Percentiles rank a stretch among this genome's conserved stretches.
Evolutionary conservation across 2,113 vertebrate genomes (phyloP).

Genomic region (Blennius ocellaris): DNA sequence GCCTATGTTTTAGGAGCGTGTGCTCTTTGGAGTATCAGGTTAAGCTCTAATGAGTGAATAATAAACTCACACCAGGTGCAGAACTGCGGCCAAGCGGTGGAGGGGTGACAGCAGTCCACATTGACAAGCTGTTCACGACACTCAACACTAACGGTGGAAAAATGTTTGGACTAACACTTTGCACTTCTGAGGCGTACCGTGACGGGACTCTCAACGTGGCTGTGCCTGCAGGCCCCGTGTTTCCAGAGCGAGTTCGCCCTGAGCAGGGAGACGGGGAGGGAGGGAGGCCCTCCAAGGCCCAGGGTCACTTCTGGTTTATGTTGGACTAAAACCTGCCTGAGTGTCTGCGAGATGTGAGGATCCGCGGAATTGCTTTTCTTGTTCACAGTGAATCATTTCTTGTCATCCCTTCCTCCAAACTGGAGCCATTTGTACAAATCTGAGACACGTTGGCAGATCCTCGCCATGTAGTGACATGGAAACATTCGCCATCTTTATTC

Average conservation of each 20-base stretch:
- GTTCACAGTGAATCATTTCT: constrained; percentile 46
- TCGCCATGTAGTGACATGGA: constrained; percentile 20
- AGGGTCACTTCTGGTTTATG: constrained; percentile 75
- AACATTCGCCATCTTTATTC: constrained; percentile 13
- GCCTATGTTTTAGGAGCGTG: constrained; percentile 13
- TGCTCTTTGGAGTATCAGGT: constrained; percentile 41
- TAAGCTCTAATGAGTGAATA: constrained; percentile 64
- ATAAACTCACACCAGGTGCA: constrained; percentile 58
- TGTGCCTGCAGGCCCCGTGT: constrained; percentile 50
- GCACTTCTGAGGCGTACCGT: constrained; percentile 39
- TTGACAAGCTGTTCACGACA: constrained; percentile 37
- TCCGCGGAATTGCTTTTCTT: constrained; percentile 42
- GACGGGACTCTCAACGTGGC: constrained; percentile 39
- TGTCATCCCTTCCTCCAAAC: constrained; percentile 18
- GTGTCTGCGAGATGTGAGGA: constrained; percentile 48
- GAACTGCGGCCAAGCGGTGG: neutral
- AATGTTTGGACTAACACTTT: constrained; percentile 58
- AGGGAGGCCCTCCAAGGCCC: constrained; percentile 50
- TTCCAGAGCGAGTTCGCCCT: constrained; percentile 31
- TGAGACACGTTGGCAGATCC: constrained; percentile 23
- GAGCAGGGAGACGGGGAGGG: constrained; percentile 61
- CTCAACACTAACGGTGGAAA: constrained; percentile 43
- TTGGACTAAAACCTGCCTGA: constrained; percentile 53
- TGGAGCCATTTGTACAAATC: constrained; percentile 22
- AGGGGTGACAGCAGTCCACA: constrained; percentile 41